phyloP scores from a whole-genome alignment of 2,888 invertebrate species.

The Polyommatus iphigenia region DNA sequence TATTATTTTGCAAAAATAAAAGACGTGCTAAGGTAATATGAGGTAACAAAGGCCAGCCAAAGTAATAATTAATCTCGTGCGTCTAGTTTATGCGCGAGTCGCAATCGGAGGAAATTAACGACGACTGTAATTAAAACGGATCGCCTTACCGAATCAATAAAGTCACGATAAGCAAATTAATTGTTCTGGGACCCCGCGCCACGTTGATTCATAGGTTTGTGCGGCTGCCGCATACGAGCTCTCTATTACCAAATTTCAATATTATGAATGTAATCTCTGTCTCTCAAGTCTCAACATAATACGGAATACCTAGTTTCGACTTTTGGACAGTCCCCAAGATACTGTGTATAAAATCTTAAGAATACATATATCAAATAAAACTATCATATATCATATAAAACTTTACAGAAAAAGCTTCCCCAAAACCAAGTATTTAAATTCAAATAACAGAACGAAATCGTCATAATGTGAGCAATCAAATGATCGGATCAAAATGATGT shows the following conservation, averaged over 20 bases:
- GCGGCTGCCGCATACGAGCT: not conserved
- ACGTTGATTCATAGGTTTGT: conserved; percentile 33
- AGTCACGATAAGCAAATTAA: conserved; percentile 77
- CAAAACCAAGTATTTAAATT: not conserved
- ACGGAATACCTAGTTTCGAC: too few species aligned
- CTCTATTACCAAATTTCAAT: not conserved
- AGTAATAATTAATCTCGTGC: conserved; percentile 3
- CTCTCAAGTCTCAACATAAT: not conserved
- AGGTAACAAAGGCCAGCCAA: not conserved
- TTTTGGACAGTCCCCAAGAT: not conserved
- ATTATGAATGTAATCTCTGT: not conserved
- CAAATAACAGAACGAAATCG: not conserved
- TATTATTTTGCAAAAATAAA: not conserved
- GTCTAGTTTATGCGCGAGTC: conserved; percentile 24
- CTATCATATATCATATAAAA: too few species aligned
- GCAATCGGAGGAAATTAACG: conserved; percentile 74
- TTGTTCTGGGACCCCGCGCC: conserved; percentile 52
- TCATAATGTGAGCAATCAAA: not conserved
- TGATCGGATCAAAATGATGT: conserved; percentile 4
- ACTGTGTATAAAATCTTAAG: not conserved
- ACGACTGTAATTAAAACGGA: conserved; percentile 77
- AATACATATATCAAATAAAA: too few species aligned
- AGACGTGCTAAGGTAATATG: not conserved
- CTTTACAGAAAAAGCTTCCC: not conserved
- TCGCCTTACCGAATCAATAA: conserved; percentile 78